These are phyloP conservation scores for Paratrypauchen microcephalus DNA, from an alignment of 2,797 vertebrate species.

Conservation along the genomic window DNA sequence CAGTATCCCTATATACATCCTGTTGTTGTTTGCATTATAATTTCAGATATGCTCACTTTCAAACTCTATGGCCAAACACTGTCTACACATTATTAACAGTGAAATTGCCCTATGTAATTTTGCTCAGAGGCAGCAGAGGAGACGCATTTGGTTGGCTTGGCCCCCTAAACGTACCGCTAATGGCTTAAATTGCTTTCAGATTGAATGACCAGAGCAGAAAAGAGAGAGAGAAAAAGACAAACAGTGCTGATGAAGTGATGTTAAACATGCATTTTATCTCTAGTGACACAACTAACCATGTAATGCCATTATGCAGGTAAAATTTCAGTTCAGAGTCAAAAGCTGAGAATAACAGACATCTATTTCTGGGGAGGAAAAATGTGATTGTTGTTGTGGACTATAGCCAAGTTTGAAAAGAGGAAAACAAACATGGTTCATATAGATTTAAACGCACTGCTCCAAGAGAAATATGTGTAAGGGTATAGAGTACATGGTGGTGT, in stretches of 20 bases:
- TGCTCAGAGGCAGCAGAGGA: slow-evolving; percentile 35
- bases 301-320: slow-evolving; percentile 37
- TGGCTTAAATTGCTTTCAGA: slow-evolving; percentile 72
- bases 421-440: not conserved
- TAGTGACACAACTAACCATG: slow-evolving; percentile 29
- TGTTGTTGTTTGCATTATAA: slow-evolving; percentile 58
- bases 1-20: slow-evolving; percentile 55
- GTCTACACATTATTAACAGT: slow-evolving; percentile 57
- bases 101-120: slow-evolving; percentile 51
- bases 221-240: slow-evolving; percentile 53
- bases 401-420: slow-evolving; percentile 18
- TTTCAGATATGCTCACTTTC: slow-evolving; percentile 56
- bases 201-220: slow-evolving; percentile 45
- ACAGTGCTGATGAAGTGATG: slow-evolving; percentile 47
- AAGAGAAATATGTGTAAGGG: too few relatives aligned
- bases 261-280: slow-evolving; percentile 33
- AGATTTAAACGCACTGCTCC: too few relatives aligned
- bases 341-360: slow-evolving; percentile 13
- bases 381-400: slow-evolving; percentile 13
- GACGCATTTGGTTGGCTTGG: slow-evolving; percentile 49
- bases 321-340: slow-evolving; percentile 16
- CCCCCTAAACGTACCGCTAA: slow-evolving; percentile 57
- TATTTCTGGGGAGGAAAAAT: slow-evolving; percentile 10
- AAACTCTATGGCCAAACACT: slow-evolving; percentile 33
- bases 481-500: too few relatives aligned